These are phyloP conservation scores for Parotia lawesii DNA, from an alignment of 2,113 vertebrate genomes.

Conservation along the genomic window DNA sequence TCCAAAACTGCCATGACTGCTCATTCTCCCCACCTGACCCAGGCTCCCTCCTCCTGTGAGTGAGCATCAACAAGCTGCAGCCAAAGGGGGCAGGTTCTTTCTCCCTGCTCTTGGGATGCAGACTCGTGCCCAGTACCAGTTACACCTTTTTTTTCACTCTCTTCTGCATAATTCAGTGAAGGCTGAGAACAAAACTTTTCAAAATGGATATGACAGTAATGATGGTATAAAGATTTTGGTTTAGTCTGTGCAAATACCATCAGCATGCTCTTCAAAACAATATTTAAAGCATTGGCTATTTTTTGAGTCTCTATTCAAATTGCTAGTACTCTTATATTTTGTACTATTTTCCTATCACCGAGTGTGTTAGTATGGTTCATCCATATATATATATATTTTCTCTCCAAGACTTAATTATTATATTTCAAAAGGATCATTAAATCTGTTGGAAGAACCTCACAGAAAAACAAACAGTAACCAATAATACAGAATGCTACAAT, in stretches of 20 bases:
- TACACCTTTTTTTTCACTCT: neutral
- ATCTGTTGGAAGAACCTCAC: neutral
- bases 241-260: neutral
- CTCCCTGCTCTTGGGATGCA: neutral
- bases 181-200: neutral
- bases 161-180: neutral
- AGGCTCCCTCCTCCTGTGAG: neutral
- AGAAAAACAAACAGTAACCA: neutral
- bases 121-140: neutral
- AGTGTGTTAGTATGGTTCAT: neutral
- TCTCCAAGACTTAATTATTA: neutral
- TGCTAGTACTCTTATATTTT: neutral
- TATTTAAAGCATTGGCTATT: neutral
- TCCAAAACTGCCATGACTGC: neutral
- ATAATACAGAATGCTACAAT: neutral
- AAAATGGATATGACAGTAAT: neutral
- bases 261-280: neutral
- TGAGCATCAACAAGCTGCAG: neutral
- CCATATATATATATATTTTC: neutral
- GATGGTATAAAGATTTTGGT: neutral
- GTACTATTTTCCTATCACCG: neutral
- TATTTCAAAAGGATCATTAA: neutral
- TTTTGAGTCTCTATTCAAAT: neutral
- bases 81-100: neutral
- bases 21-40: neutral